Base-by-base conservation (phyloP, 2,797 vertebrate genomes). In the Etheostoma nigrum region DNA sequence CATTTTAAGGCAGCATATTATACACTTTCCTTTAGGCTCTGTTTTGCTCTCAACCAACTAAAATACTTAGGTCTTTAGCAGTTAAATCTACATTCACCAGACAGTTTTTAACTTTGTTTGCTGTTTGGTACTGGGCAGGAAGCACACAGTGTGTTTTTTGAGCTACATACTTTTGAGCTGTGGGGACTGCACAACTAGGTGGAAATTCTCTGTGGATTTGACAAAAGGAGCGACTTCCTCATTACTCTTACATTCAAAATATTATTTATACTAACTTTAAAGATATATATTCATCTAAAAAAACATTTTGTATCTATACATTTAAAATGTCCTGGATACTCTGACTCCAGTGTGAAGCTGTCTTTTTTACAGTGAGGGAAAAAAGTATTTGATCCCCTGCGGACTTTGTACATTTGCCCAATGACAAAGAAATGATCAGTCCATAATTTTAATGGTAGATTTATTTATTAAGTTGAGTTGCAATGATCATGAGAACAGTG, bases 261-360 rank as follows among this genome's bases (percentile, higher is more conserved):
- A 27, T 27, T 27, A 27, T 3, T 27, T 4, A 27, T 27, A 27
- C 1, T 8, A 47, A 11, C n/a, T 33, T 23, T 16, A 47, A 59
- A 19, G 6, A 48, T 16, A 4, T 4, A 19, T 5, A 3, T 54
- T 49, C 21, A 40, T 40, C 12, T 53, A 45, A 51, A 48, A 52
- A 58, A 55, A 3, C 2, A 1, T 21, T 44, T 49, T 49, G n/a
- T 2, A 60, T 55, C n/a, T 44, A 69, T 14, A 15, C 19, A 51
- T 62, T 30, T 69, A 48, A 62, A 70, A 45, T 4, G 2, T 66
- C 59, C 60, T 3, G 1, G 68, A 4, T 79, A 64, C 59, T 64
- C 58, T 49, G 73, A 73, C 77, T 82, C 59, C n/a, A 48, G 25
- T n/a, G 23, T 57, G 33, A 74, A 60, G 62, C 23, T 5, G 58